Base-by-base conservation (phyloP, 2,797 vertebrate genomes). In the Myotis myotis region DNA sequence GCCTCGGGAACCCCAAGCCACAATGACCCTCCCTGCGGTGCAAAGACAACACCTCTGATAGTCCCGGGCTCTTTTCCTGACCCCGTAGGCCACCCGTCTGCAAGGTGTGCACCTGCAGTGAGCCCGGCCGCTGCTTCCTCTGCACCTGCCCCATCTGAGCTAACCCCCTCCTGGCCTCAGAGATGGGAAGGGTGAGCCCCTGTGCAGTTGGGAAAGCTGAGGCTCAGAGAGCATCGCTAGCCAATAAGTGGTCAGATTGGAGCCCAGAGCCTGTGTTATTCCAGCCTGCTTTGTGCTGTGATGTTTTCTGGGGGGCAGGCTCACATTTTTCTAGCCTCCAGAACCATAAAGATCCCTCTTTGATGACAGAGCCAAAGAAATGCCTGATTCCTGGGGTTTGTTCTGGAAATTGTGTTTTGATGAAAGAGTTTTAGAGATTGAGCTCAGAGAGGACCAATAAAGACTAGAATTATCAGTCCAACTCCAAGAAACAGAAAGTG, bases 11-110 rank as follows among this genome's bases (percentile, higher is more conserved):
- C 28, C 53, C 19, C 1, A 6, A 33, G 22, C 9, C 0, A 0
- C 10, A 0, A 4, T 9, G 38, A 11, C 33, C 41, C n/a, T 6
- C 6, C 4, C 55, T 16, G 38, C 13, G 38, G 15, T 16, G 78
- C 30, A 62, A 12, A 53, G 15, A 30, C 70, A 53, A 4, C 20
- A 23, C 17, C 66, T 53, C 25, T 19, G 36, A 5, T 2, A 38
- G 51, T 16, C 41, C n/a, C 55, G 13, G n/a, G 30, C 38, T 11
- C 72, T n/a, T 51, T 16, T 53, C 47, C 47, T 49, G 49, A 13
- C 10, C 64, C 19, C 0, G 0, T 0, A 33, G 30, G 51, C 49
- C 0, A 0, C 10, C 55, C 9, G 0, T 91, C 36, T 9, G 17
- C 28, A 11, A 3, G 30, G 53, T 0, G 30, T 11, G 11, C 41